Conservation (phyloP, 2,113 vertebrate genomes). For the Numenius arquata region DNA sequence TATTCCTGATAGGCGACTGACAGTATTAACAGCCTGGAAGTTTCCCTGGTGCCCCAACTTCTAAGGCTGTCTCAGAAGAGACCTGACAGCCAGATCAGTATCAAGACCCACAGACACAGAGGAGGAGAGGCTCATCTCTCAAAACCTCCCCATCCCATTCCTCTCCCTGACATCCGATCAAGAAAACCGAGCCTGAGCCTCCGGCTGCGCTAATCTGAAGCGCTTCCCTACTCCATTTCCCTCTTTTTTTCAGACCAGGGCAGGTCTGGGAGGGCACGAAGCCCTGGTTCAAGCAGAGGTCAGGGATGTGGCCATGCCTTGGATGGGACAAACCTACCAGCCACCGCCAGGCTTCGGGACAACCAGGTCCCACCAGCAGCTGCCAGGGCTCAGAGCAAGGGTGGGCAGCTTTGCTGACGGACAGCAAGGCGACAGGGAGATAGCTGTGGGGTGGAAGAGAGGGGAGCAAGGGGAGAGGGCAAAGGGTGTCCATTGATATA, state of each 20-base stretch:
- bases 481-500: constrained; percentile 68
- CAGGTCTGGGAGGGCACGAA: background rate
- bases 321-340: background rate
- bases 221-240: background rate
- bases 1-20: background rate
- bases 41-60: background rate
- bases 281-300: background rate
- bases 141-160: background rate
- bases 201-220: background rate
- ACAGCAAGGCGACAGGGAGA: background rate
- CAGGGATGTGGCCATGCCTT: background rate
- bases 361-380: background rate
- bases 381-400: background rate
- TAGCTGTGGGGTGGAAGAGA: background rate
- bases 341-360: accelerated
- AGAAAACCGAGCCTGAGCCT: background rate
- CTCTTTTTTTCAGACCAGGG: background rate
- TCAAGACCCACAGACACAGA: accelerated
- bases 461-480: background rate
- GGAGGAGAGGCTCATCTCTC: background rate
- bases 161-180: accelerated
- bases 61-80: background rate
- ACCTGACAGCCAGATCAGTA: background rate
- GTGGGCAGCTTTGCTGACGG: background rate
- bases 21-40: background rate